Evolutionary conservation across 2,113 vertebrate genomes (phyloP), one percentile per base, ranked within the genome.

Genomic region (Pedetes capensis): DNA sequence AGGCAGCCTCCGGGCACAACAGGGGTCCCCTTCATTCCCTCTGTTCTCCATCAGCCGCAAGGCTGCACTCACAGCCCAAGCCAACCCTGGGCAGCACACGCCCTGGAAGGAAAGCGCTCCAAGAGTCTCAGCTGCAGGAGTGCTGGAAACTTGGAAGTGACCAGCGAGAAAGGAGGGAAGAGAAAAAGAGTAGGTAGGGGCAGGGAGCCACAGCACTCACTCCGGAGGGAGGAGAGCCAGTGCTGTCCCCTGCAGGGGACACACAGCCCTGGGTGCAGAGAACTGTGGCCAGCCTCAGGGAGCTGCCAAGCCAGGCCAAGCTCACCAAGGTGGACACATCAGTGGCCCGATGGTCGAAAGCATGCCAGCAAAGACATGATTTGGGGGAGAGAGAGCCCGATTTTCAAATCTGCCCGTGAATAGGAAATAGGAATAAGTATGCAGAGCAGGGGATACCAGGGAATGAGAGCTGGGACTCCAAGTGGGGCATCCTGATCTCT

Each of bases 141-240:
- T 44, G n/a, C 57, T 32, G 17, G 74, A n/a, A 63, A 23, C 69
- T 68, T 49, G 49, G 23, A 51, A 9, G 18, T 55, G 42, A 53
- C 3, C 23, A 47, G 29, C 29, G 39, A 44, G 23, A 69, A 57
- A 39, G 16, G 32, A 83, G 37, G 22, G 23, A n/a, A 42, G 6
- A 20, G 32, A 59, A 14, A 29, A 68, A 32, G 64, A 81, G 51
- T 8, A 79, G 49, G 20, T 0, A 32, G 51, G 44, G 34, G 47
- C 5, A 51, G 8, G 9, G 27, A 82, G 27, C 14, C 23, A 1
- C 53, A 47, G 10, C 25, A 27, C 20, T 42, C 32, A 14, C 34
- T 0, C 1, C 20, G 13, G 34, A n/a, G 6, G 9, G 22, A 39
- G 23, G 8, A 25, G n/a, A 64, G 8, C 2, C 5, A 17, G 7